Conservation (phyloP, 2,113 vertebrate species). For the Peromyscus maniculatus region DNA sequence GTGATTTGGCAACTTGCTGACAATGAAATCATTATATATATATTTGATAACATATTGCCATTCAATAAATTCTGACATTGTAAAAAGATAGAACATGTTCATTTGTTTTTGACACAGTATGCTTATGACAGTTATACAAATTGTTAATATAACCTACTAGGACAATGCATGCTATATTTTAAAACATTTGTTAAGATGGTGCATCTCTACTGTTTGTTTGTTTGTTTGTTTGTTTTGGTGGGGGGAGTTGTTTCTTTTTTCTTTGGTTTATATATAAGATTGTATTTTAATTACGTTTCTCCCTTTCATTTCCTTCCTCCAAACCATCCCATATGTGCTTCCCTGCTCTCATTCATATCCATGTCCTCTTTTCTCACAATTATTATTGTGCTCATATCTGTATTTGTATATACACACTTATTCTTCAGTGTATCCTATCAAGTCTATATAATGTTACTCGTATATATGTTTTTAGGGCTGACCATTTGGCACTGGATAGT, state of each 20-base stretch:
- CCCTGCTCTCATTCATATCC: neutral
- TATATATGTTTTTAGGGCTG: neutral
- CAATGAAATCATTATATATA: neutral
- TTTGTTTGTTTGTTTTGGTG: too few relatives aligned
- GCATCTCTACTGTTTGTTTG: neutral
- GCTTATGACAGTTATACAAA: neutral
- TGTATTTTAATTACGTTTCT: neutral
- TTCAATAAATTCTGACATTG: neutral
- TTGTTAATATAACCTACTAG: neutral
- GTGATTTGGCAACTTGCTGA: neutral
- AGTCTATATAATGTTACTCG: neutral
- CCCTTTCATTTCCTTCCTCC: neutral
- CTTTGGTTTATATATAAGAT: neutral
- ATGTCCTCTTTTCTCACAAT: too few relatives aligned
- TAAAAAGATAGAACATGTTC: neutral
- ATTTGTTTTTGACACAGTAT: neutral
- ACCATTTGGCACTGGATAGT: neutral
- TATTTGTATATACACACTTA: neutral
- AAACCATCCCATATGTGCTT: neutral
- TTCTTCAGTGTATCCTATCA: neutral
- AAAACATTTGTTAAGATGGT: neutral
- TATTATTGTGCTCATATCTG: neutral
- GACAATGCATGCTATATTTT: neutral
- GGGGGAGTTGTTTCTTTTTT: neutral
- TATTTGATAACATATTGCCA: too few relatives aligned